Percentiles rank a stretch among this genome's conserved stretches.
Conservation (phyloP, 2,888 invertebrate genomes). For the Caenorhabditis uteleia region DNA sequence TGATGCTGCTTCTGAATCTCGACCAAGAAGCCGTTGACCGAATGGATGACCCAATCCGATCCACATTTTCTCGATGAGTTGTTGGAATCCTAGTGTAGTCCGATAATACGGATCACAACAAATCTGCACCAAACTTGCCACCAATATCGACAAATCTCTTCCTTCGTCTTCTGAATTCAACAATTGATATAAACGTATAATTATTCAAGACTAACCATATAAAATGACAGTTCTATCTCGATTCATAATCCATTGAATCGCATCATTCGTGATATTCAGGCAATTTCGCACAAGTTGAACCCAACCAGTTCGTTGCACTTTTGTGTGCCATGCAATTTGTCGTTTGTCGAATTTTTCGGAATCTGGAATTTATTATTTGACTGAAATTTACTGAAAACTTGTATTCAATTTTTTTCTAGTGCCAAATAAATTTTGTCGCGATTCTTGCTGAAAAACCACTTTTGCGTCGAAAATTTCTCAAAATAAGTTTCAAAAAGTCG, state of each 20-base stretch:
- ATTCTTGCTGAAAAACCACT: no score
- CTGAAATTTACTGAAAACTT: no score
- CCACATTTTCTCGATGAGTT: conserved; percentile 79
- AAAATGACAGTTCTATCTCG: conserved; percentile 41
- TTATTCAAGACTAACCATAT: conserved; percentile 7
- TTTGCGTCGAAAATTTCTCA: no score
- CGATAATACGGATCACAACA: conserved; percentile 76
- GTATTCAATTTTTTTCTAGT: no score
- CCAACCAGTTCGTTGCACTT: conserved; percentile 79
- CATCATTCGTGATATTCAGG: conserved; percentile 26
- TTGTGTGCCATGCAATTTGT: conserved; percentile 70
- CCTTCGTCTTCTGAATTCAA: conserved; percentile 74
- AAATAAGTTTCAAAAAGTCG: no score
- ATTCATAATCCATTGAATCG: conserved; percentile 39
- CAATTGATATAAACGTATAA: background rate
- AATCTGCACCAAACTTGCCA: conserved; percentile 84
- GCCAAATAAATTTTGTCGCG: no score
- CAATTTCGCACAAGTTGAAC: conserved; percentile 76
- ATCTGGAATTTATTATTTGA: no score
- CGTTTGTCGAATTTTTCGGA: conserved; percentile 64
- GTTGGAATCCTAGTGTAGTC: conserved; percentile 29
- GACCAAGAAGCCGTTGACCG: conserved; percentile 44
- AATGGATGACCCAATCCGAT: conserved; percentile 55
- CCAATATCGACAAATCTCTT: conserved; percentile 84
- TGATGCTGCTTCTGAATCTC: conserved; percentile 4